Conservation (phyloP, 2,888 invertebrate species). For the Agriotes lineatus region DNA sequence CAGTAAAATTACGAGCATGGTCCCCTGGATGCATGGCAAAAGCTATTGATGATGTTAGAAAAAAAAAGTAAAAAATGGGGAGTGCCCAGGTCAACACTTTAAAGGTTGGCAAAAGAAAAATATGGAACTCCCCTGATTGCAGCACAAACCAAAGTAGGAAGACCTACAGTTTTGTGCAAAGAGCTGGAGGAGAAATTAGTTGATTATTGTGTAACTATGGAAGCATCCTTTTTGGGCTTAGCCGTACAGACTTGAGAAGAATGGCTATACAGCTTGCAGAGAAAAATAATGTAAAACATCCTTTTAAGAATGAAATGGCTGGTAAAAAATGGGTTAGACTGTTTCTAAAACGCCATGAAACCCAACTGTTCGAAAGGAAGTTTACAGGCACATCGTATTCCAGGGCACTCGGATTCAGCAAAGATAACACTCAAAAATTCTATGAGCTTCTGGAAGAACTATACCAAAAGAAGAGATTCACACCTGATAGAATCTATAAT, state of each 20-base stretch:
- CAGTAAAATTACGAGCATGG: not conserved
- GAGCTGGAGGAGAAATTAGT: slow-evolving; percentile 47
- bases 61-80: not conserved
- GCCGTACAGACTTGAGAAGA: slow-evolving; percentile 49
- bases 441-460: slow-evolving; percentile 47
- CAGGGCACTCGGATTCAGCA: slow-evolving; percentile 41
- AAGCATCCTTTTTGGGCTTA: slow-evolving; percentile 53
- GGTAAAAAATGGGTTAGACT: slow-evolving; percentile 26
- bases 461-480: slow-evolving; percentile 35
- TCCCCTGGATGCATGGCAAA: not conserved
- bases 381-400: slow-evolving; percentile 48
- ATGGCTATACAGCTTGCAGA: slow-evolving; percentile 50
- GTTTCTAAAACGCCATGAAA: not conserved
- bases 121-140: not conserved
- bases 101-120: slow-evolving; percentile 1
- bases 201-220: slow-evolving; percentile 46
- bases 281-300: slow-evolving; percentile 46
- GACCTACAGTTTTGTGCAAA: slow-evolving; percentile 44
- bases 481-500: slow-evolving; percentile 46
- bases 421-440: slow-evolving; percentile 46
- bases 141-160: slow-evolving; percentile 25
- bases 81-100: slow-evolving; percentile 25
- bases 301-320: slow-evolving; percentile 39
- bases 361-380: slow-evolving; percentile 38
- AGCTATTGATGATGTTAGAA: not conserved